Conservation (phyloP, 2,113 vertebrate species). For the Neolamprologus modestus region DNA sequence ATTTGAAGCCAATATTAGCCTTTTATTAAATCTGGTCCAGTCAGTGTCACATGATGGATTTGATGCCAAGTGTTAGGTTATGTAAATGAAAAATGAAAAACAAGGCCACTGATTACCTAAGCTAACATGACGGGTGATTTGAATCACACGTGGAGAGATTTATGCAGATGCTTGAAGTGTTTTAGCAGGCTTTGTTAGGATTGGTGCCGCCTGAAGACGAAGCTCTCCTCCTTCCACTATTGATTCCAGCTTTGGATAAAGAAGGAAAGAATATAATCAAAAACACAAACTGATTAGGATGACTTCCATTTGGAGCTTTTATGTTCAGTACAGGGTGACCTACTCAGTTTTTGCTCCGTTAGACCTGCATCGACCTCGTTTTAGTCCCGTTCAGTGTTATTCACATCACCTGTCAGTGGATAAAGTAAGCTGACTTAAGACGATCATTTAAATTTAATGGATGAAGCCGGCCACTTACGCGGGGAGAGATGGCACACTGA, state of each 20-base stretch:
- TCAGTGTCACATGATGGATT: constrained; percentile 6
- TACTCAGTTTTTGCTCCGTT: neutral
- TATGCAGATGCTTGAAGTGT: neutral
- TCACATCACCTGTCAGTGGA: neutral
- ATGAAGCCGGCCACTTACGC: neutral
- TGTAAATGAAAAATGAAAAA: neutral
- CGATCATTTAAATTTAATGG: neutral
- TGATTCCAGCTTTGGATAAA: neutral
- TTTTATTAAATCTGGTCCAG: constrained; percentile 22
- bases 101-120: neutral
- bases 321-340: neutral
- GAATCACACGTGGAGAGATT: neutral
- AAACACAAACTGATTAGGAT: neutral
- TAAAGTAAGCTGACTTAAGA: neutral
- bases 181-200: neutral
- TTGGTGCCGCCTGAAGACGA: neutral
- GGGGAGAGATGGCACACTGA: neutral
- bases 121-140: neutral
- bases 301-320: neutral
- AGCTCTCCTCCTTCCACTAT: neutral
- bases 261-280: neutral
- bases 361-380: neutral
- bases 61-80: neutral
- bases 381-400: neutral
- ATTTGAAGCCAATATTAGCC: constrained; percentile 1